These are phyloP conservation scores for Cyrtorhinus lividipennis DNA, from an alignment of 1,140 invertebrate species.

Conservation along the genomic window DNA sequence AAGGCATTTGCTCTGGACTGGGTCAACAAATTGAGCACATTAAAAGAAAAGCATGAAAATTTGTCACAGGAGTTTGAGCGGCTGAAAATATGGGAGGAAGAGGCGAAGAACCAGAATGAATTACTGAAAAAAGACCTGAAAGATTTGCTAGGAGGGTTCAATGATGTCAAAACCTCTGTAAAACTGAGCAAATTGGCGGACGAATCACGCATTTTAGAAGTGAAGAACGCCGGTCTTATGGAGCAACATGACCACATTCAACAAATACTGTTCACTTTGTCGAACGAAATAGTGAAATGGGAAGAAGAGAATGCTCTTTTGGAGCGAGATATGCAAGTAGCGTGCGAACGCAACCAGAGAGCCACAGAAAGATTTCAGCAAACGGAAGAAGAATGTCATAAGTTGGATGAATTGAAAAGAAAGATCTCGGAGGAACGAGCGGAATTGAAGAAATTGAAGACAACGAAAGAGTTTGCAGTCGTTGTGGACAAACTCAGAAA, in stretches of 20 bases:
- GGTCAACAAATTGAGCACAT: background rate
- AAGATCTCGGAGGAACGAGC: background rate
- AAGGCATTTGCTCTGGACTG: background rate
- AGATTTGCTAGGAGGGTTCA: background rate
- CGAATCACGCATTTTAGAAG: too few relatives aligned
- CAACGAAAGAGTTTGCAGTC: background rate
- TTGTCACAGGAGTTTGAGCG: background rate
- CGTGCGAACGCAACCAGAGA: background rate
- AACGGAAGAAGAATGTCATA: background rate
- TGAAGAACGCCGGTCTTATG: too few relatives aligned
- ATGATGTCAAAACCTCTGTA: too few relatives aligned
- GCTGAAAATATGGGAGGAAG: background rate
- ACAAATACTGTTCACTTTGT: too few relatives aligned
- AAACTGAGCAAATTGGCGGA: too few relatives aligned
- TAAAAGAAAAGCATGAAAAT: background rate
- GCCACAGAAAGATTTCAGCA: background rate
- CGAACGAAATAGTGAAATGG: too few relatives aligned
- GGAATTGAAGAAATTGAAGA: background rate
- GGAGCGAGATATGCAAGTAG: background rate
- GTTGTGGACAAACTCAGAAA: background rate
- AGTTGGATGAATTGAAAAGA: background rate
- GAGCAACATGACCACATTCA: too few relatives aligned
- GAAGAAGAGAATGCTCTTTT: background rate
- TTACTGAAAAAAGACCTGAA: background rate
- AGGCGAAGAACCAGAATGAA: background rate